Evolutionary conservation across 2,113 vertebrate genomes (phyloP), one percentile per base, ranked within the genome.

Genomic region (Gambusia affinis): DNA sequence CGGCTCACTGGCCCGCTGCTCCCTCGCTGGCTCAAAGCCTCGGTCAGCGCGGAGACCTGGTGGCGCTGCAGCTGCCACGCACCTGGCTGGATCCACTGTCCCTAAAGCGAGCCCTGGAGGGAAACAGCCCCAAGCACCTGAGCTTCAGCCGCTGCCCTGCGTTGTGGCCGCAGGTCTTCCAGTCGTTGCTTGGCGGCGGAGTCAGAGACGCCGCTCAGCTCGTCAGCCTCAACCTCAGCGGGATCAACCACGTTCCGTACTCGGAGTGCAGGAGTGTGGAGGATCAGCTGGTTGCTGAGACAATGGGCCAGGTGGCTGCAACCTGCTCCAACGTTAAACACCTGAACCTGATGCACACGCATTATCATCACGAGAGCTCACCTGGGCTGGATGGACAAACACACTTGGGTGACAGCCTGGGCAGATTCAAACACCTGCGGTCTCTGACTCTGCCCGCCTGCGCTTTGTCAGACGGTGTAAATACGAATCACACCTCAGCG

Each of bases 311-410:
- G 0, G 70, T 99, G 83, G 95, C 96, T 0, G 81, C 62, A 0
- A 90, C 94, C 61, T 99, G 97, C 76, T 90, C 92, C 54, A 95
- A 94, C 76, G 86, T 99, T 67, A 93, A 88, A 31, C 96, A 97
- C 87, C 93, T 99, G 77, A 99, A 99, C 88, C 93, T 99, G 29
- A 97, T 97, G 1, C 97, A 96, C 3, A 97, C 96, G 4, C 98
- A 99, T 88, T 97, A 98, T 75, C 97, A 99, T 35, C 91, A 94
- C 0, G 81, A 88, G 78, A 94, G 94, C 85, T 85, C 95, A 0
- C 90, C 94, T 17, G 94, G 87, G 69, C 76, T 92, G 4, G 95
- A 92, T 27, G 95, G 91, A 30, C 91, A 93, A 24, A 65, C 73
- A 11, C 98, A 99, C 88, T 90, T 99, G 72, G 98, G 97, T 84